A percentile compares a stretch with the other conserved stretches of the same genome.
phyloP scores from a whole-genome alignment of 1,140 invertebrate genomes.

The Euura saliciscinereae region DNA sequence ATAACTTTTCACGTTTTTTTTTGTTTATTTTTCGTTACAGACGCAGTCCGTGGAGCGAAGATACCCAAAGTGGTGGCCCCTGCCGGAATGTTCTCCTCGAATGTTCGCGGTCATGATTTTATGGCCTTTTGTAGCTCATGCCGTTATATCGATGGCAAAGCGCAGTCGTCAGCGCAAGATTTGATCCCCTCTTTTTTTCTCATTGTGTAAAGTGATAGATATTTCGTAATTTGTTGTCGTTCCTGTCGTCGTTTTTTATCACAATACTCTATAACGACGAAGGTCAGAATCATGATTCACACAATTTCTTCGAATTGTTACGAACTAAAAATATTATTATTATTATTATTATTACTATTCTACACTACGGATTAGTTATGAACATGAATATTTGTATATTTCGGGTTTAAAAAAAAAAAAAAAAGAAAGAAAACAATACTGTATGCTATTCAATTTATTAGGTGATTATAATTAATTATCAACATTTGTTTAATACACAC shows the following conservation, averaged over 20 bases:
- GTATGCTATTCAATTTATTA: too few relatives aligned
- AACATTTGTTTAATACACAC: too few relatives aligned
- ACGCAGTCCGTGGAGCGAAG: conserved; percentile 29
- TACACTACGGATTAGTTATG: too few relatives aligned
- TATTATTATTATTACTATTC: background rate
- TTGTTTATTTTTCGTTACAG: conserved; percentile 23
- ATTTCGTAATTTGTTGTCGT: background rate
- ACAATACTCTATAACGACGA: background rate
- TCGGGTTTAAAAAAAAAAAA: too few relatives aligned
- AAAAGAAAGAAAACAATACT: too few relatives aligned
- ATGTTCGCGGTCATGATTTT: conserved; percentile 62
- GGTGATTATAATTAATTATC: too few relatives aligned
- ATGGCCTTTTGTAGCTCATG: conserved; percentile 66
- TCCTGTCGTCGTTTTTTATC: background rate
- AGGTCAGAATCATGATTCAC: too few relatives aligned
- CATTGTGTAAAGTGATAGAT: background rate
- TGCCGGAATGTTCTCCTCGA: conserved; percentile 60
- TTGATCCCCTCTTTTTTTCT: background rate
- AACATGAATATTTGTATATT: too few relatives aligned
- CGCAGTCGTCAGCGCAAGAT: conserved; percentile 27
- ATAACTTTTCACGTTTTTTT: background rate
- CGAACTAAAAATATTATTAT: background rate
- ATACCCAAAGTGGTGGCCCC: conserved; percentile 61
- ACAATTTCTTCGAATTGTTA: background rate
- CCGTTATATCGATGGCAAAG: conserved; percentile 47